These are phyloP conservation scores for Cricetomys ansorgei DNA, from an alignment of 2,113 vertebrate genomes.

Conservation along the genomic window DNA sequence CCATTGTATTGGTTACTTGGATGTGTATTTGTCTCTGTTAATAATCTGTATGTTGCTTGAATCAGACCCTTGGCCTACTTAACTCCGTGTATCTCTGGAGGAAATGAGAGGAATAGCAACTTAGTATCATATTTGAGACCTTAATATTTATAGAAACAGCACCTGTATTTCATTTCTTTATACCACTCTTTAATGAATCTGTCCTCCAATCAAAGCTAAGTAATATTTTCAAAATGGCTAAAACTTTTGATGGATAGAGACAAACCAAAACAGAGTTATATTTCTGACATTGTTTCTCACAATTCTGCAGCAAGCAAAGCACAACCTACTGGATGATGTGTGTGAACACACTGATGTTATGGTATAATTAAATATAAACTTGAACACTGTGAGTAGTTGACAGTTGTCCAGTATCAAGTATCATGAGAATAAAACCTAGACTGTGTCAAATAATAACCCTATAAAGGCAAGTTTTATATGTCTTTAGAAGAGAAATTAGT, in stretches of 20 bases:
- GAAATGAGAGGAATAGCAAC: too few relatives aligned
- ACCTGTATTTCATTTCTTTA: conserved; percentile 32
- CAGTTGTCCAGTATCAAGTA: neutral
- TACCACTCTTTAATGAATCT: neutral
- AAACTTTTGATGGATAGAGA: neutral
- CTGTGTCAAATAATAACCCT: neutral
- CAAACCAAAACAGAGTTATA: neutral
- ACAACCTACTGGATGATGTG: neutral
- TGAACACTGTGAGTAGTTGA: neutral
- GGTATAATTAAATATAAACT: neutral
- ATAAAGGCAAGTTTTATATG: neutral
- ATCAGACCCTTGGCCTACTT: neutral
- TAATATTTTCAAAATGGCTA: neutral
- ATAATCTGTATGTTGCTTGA: neutral
- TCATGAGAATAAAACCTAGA: neutral
- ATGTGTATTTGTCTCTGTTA: neutral
- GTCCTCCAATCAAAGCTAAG: neutral
- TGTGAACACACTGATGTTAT: neutral
- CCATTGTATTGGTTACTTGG: neutral
- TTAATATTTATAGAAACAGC: neutral
- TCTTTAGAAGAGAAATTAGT: neutral
- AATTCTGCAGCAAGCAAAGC: neutral
- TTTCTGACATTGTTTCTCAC: neutral
- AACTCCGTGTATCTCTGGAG: neutral
- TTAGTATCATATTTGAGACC: neutral